These are phyloP conservation scores for Cyrtonyx montezumae DNA, from an alignment of 2,113 vertebrate species.

Conservation along the genomic window DNA sequence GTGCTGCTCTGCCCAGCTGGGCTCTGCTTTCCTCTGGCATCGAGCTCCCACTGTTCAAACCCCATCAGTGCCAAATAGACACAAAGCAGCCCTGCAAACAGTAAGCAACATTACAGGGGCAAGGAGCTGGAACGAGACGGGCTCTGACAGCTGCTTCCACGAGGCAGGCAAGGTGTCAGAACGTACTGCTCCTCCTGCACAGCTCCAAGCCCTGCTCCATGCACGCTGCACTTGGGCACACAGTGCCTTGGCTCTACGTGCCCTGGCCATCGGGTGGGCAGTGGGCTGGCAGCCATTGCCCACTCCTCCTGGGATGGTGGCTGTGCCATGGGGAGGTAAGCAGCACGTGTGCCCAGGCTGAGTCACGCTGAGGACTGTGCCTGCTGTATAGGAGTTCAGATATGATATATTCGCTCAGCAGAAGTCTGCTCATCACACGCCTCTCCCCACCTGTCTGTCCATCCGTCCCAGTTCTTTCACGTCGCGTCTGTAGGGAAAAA, in stretches of 20 bases:
- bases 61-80: neutral
- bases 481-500: fast-evolving
- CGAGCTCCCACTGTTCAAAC: neutral
- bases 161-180: neutral
- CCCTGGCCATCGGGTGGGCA: neutral
- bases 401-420: neutral
- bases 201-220: neutral
- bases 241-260: neutral
- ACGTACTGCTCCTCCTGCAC: neutral
- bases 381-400: neutral
- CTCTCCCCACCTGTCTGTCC: neutral
- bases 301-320: neutral
- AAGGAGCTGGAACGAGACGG: conserved; percentile 43
- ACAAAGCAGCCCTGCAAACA: fast-evolving
- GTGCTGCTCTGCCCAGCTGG: neutral
- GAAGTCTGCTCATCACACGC: neutral
- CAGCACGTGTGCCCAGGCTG: conserved; percentile 38
- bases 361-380: conserved; percentile 10
- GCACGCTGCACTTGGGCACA: neutral
- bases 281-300: neutral
- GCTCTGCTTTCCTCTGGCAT: neutral
- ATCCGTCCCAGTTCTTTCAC: neutral
- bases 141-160: conserved; percentile 46
- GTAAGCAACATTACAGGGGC: neutral
- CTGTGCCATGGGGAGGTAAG: neutral